These are phyloP conservation scores for Drosophila pegasa DNA, from an alignment of 2,888 invertebrate genomes.

Conservation along the genomic window DNA sequence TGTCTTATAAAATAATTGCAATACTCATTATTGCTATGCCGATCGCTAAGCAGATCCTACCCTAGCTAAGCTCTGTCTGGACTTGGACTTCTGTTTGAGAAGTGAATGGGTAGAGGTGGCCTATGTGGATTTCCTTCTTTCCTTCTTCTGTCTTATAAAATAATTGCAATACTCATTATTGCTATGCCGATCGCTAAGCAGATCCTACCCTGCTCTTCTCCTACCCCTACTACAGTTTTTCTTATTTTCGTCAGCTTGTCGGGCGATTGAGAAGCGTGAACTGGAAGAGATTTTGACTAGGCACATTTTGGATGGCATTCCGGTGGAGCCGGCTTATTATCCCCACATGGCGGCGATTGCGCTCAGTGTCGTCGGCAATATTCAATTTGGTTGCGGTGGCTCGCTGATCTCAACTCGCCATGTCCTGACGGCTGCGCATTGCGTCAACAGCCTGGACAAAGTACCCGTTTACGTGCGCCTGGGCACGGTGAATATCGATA, in stretches of 20 bases:
- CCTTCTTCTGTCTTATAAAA: no score
- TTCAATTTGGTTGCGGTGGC: constrained; percentile 77
- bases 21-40: no score
- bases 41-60: no score
- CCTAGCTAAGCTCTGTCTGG: no score
- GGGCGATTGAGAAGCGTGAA: not conserved
- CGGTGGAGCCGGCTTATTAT: constrained; percentile 72
- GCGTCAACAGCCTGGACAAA: constrained; percentile 53
- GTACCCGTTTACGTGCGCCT: constrained; percentile 75
- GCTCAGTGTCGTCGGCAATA: constrained; percentile 44
- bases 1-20: no score
- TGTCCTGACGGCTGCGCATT: constrained; percentile 82
- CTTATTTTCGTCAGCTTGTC: constrained; percentile 33
- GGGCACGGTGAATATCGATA: constrained; percentile 71
- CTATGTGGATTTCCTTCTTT: no score
- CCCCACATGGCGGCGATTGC: constrained; percentile 83
- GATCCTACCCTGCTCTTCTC: no score
- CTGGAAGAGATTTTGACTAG: constrained; percentile 32
- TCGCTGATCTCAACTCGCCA: constrained; percentile 75
- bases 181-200: no score
- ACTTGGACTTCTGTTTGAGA: no score
- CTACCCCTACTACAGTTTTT: no score
- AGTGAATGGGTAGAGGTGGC: no score
- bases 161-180: no score
- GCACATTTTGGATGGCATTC: constrained; percentile 79